Evolutionary conservation across 2,797 vertebrate genomes (phyloP).

Genomic region (Sebastes diploproa): DNA sequence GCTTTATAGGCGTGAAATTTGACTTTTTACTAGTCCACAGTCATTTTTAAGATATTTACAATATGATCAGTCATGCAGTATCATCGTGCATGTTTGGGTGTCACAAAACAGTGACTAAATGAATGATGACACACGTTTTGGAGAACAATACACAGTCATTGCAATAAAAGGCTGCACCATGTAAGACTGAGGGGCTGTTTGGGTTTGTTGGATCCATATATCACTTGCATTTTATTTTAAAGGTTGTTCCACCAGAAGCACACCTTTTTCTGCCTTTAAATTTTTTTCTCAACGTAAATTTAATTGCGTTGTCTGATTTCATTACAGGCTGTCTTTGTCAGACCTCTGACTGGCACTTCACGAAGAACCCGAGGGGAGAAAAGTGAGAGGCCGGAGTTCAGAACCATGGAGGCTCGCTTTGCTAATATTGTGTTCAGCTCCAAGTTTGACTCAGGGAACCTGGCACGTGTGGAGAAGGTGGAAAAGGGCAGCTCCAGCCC

Average conservation of each 20-base stretch:
- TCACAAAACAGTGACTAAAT: background rate
- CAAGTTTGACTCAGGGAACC: constrained; percentile 94
- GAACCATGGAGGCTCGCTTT: constrained; percentile 90
- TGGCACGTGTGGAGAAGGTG: constrained; percentile 91
- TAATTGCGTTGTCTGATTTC: background rate
- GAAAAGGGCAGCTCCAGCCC: constrained; percentile 71
- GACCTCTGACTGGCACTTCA: constrained; percentile 19
- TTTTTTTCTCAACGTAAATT: background rate
- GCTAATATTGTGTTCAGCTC: constrained; percentile 94
- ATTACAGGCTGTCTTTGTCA: constrained; percentile 28
- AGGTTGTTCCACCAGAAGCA: background rate
- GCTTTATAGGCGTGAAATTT: background rate
- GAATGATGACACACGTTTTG: background rate
- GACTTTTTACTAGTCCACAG: background rate
- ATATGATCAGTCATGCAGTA: background rate
- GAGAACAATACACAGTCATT: background rate
- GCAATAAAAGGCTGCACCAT: background rate
- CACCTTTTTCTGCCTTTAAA: background rate
- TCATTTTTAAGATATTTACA: background rate
- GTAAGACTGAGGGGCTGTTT: background rate
- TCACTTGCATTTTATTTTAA: background rate
- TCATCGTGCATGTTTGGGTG: background rate
- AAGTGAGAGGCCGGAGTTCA: constrained; percentile 4
- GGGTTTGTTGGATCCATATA: background rate
- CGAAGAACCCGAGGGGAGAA: constrained; percentile 16